Base-by-base conservation (phyloP, 2,888 invertebrate species). In the Drosophila paramelanica region DNA sequence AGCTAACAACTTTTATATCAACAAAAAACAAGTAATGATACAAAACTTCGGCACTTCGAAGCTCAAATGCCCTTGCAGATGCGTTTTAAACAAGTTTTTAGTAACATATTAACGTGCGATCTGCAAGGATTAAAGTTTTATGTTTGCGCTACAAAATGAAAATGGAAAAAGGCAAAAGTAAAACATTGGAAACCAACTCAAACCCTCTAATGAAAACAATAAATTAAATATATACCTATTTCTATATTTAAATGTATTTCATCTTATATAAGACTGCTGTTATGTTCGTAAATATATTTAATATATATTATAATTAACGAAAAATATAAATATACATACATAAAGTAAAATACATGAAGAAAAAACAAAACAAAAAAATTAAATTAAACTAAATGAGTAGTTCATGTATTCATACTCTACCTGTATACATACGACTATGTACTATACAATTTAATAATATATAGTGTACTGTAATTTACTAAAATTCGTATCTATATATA, bases 221-320 rank as follows among this genome's bases (percentile, higher is more conserved):
- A 88, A 85, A 76, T 69, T 76, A 74, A 79, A 78, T 73, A 81
- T 73, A 81, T 87, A 79, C 64, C 67, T 81, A 77, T 79, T 82
- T 81, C 78, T 77, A 79, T 80, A 78, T 72, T 72, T 81, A 66
- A 75, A 75, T 79, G 89, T 87, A 91, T 90, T 90, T 91, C 90
- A 91, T 91, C 90, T 90, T 91, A 90, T 89, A 92, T 91, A 92
- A 92, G 92, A 92, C 92, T 92, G 92, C 92, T 91, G 91, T 92
- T 92, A 91, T 91, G 91, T 92, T 92, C 91, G 90, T 91, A 91
- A 90, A 90, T 90, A 90, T 90, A 90, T 86, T 81, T 82, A 86
- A 89, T 88, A 90, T 89, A 91, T 89, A 89, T 77, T 88, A 83
- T 80, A 81, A 89, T 89, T 90, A 85, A 88, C 82, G 64, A 77